Evolutionary conservation across 2,888 invertebrate genomes (phyloP), one percentile per base, ranked within the genome.

Genomic region (Lithophane leautieri): DNA sequence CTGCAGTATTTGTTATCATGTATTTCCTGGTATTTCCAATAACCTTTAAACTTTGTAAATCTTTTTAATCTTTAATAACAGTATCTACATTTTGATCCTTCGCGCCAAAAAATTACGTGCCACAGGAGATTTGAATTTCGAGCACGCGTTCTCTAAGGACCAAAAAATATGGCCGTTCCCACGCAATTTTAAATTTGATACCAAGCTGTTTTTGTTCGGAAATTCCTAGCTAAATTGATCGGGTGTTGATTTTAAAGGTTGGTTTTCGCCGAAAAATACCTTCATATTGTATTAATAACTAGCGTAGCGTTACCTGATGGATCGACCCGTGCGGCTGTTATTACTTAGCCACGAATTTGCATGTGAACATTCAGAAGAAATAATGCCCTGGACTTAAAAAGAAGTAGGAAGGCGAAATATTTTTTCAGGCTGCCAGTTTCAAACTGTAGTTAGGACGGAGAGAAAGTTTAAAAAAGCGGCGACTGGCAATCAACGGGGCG

Each of bases 401-500:
- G 52, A 44, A 65, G 50, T 40, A 63, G 58, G 71, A 70, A 68
- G 68, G 65, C 40, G 60, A 58, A 74, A 71, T 71, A 68, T 80
- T 76, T 71, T 68, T 72, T 62, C 68, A 76, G 65, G 73, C 61
- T 66, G 62, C 56, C 71, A n/a, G 47, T 84, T 83, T 73, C 22
- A n/a, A 83, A 73, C 34, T 67, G 67, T 56, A 74, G 74, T 61
- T 62, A 19, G 61, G 22, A 50, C 40, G 14, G 40, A 56, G 42
- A 8, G 58, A 14, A 68, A 70, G 83, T 42, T 80, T 66, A 78
- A 81, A 78, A 80, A 73, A 81, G 60, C 58, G 25, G 34, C 54
- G 70, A 71, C 52, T 19, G 47, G 67, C 86, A 85, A 85, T 86
- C 84, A 83, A 76, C 78, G 72, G 12, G 1, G 65, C 75, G 72